Conservation (phyloP, 2,113 vertebrate species). For the Poeciliopsis prolifica region DNA sequence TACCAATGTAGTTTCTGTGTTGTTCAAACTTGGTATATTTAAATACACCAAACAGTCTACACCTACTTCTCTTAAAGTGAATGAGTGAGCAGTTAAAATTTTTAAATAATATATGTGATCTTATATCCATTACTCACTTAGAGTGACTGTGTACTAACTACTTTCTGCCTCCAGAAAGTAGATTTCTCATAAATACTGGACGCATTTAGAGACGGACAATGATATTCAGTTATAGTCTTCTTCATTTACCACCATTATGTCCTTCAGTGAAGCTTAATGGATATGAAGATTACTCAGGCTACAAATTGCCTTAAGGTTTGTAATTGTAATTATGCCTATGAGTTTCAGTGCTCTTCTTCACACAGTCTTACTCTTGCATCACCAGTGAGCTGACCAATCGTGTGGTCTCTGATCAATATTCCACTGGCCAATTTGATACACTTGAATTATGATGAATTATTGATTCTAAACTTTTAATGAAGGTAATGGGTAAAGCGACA, state of each 20-base stretch:
- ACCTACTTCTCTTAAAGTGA: not conserved
- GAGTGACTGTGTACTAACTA: not conserved
- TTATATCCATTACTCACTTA: not conserved
- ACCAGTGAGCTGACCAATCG: constrained; percentile 34
- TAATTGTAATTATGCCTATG: not conserved
- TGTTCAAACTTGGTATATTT: not conserved
- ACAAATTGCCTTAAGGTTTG: not conserved
- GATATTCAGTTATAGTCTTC: not conserved
- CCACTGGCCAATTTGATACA: constrained; percentile 34
- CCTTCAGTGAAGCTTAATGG: not conserved
- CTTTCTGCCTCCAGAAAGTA: not conserved
- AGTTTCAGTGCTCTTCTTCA: constrained; percentile 11
- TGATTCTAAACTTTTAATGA: constrained; percentile 44
- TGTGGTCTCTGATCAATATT: constrained; percentile 42
- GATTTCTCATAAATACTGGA: not conserved
- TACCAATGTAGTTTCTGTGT: not conserved
- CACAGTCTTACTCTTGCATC: constrained; percentile 10
- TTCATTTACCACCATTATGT: not conserved
- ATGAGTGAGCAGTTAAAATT: not conserved
- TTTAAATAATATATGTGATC: not conserved
- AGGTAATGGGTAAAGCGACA: constrained; percentile 23
- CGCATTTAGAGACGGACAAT: not conserved
- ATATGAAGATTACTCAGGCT: not conserved
- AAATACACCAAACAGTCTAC: not conserved
- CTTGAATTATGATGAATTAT: constrained; percentile 36